Conservation (phyloP, 2,888 invertebrate species). For the Spisula solida region DNA sequence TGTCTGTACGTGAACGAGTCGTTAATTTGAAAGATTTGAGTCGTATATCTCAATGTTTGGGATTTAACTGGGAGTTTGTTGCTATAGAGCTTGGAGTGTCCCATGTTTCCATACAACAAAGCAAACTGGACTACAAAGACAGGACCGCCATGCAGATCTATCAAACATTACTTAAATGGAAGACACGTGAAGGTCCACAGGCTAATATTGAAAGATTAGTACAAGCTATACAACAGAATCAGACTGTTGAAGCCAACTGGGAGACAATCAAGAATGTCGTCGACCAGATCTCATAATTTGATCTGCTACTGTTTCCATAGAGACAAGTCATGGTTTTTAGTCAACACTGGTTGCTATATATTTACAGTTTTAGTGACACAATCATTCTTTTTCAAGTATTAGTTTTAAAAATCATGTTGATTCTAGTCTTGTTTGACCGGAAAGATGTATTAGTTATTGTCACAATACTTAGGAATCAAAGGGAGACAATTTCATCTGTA, state of each 20-base stretch:
- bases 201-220: conserved; percentile 57
- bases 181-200: conserved; percentile 26
- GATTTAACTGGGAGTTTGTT: conserved; percentile 71
- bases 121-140: conserved; percentile 67
- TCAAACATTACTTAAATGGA: conserved; percentile 64
- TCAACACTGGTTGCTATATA: background rate
- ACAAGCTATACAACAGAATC: conserved; percentile 56
- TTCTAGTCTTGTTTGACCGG: background rate
- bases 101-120: conserved; percentile 67
- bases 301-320: background rate
- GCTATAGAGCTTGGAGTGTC: conserved; percentile 63
- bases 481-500: too few species aligned
- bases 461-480: background rate
- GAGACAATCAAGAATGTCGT: conserved; percentile 68
- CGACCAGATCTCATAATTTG: conserved; percentile 55
- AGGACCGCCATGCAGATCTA: conserved; percentile 72
- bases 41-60: conserved; percentile 65
- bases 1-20: conserved; percentile 44
- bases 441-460: background rate
- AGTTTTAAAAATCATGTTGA: background rate
- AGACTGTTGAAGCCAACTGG: conserved; percentile 61
- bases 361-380: background rate
- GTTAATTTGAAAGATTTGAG: conserved; percentile 66
- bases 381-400: background rate
- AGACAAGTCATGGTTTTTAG: background rate